Conservation (phyloP, 2,113 vertebrate species). For the Podocnemis expansa region DNA sequence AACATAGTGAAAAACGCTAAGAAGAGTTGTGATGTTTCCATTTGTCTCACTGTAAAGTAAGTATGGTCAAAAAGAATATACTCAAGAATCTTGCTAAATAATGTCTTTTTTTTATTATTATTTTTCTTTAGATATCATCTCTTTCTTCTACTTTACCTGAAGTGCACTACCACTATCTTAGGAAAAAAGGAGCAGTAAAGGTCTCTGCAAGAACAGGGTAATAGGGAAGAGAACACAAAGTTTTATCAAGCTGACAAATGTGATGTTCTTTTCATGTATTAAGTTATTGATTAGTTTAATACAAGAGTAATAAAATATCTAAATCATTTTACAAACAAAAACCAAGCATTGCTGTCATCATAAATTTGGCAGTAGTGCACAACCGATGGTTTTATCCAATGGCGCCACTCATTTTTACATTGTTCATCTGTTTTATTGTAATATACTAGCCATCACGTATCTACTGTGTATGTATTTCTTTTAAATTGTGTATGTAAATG, state of each 20-base stretch:
- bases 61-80: neutral
- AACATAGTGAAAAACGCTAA: neutral
- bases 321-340: constrained; percentile 38
- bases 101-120: neutral
- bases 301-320: constrained; percentile 54
- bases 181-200: constrained; percentile 63
- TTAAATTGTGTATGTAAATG: constrained; percentile 95
- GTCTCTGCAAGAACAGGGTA: constrained; percentile 70
- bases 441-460: constrained; percentile 89
- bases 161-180: constrained; percentile 78
- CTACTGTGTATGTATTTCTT: constrained; percentile 91
- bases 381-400: constrained; percentile 79
- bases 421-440: constrained; percentile 90
- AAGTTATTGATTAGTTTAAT: constrained; percentile 68
- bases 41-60: neutral
- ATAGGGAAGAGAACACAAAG: constrained; percentile 67
- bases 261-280: constrained; percentile 67
- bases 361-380: constrained; percentile 74
- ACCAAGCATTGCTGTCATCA: constrained; percentile 70
- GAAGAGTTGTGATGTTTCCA: neutral
- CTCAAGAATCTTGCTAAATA: constrained; percentile 14
- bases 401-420: constrained; percentile 78
- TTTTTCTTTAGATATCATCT: constrained; percentile 77
- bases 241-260: constrained; percentile 65
- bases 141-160: constrained; percentile 85